Percentiles rank a stretch among this genome's conserved stretches.
Conservation (phyloP, 2,113 vertebrate species). For the Pelodiscus sinensis region DNA sequence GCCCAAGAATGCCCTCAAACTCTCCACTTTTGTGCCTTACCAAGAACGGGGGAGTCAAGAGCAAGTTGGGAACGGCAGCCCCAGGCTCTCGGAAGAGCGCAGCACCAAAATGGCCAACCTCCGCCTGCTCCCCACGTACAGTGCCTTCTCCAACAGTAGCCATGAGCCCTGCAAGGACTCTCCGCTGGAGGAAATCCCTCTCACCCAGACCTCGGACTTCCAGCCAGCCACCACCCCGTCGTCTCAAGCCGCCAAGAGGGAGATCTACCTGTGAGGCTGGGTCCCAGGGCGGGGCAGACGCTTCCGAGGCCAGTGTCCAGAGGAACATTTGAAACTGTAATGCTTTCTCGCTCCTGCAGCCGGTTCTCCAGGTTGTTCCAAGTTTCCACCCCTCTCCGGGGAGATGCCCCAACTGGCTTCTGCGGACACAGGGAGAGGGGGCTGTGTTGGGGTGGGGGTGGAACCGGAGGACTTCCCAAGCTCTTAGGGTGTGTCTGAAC, state of each 20-base stretch:
- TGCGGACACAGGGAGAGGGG: conserved; percentile 58
- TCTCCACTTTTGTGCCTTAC: conserved; percentile 99
- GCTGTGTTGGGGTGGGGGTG: conserved; percentile 24
- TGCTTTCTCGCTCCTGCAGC: conserved; percentile 55
- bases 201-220: conserved; percentile 96
- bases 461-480: not conserved
- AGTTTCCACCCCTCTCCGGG: conserved; percentile 22
- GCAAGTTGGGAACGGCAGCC: conserved; percentile 92
- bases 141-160: conserved; percentile 97
- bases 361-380: conserved; percentile 47
- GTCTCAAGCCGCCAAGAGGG: conserved; percentile 94
- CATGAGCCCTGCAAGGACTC: conserved; percentile 95
- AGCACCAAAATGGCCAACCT: conserved; percentile 94
- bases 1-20: conserved; percentile 91
- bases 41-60: conserved; percentile 96
- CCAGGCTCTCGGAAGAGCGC: conserved; percentile 93
- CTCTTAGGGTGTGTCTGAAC: conserved; percentile 48
- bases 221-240: conserved; percentile 89
- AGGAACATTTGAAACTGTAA: conserved; percentile 68
- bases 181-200: conserved; percentile 94
- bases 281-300: conserved; percentile 35
- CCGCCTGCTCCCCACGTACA: conserved; percentile 97
- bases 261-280: conserved; percentile 97
- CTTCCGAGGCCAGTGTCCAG: conserved; percentile 64
- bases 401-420: conserved; percentile 54